Conservation (phyloP, 2,797 vertebrate genomes). For the Monodelphis domestica region DNA sequence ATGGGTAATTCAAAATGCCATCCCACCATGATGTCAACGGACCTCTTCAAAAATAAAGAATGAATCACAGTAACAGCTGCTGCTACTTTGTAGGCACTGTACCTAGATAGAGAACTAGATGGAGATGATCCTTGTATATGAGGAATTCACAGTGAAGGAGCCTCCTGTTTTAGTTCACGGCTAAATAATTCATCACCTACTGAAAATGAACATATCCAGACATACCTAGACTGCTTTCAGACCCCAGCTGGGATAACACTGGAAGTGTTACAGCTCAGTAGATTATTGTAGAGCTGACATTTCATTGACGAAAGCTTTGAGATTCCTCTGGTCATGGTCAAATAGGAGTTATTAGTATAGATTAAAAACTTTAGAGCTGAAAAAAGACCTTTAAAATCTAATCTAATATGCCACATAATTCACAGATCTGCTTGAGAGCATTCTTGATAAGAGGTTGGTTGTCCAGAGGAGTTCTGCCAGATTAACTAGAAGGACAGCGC, state of each 20-base stretch:
- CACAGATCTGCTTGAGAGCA: not conserved
- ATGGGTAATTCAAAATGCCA: too few species aligned
- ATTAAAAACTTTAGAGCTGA: not conserved
- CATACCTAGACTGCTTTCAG: not conserved
- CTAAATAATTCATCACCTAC: not conserved
- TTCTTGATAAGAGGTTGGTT: not conserved
- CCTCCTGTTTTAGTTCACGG: not conserved
- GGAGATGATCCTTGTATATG: not conserved
- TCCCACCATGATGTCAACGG: too few species aligned
- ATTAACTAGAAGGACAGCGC: slow-evolving; percentile 31
- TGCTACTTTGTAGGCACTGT: not conserved
- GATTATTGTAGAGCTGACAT: not conserved
- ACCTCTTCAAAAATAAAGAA: too few species aligned
- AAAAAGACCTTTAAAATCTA: not conserved
- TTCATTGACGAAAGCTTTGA: not conserved
- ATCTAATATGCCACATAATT: not conserved
- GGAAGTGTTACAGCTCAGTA: not conserved
- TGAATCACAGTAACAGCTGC: too few species aligned
- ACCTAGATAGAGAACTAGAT: not conserved
- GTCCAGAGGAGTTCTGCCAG: not conserved
- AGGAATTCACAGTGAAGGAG: not conserved
- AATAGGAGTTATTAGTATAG: not conserved
- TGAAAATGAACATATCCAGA: not conserved
- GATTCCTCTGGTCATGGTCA: not conserved
- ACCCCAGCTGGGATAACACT: not conserved